phyloP scores from a whole-genome alignment of 1,140 invertebrate genomes.

The Anthonomus grandis region DNA sequence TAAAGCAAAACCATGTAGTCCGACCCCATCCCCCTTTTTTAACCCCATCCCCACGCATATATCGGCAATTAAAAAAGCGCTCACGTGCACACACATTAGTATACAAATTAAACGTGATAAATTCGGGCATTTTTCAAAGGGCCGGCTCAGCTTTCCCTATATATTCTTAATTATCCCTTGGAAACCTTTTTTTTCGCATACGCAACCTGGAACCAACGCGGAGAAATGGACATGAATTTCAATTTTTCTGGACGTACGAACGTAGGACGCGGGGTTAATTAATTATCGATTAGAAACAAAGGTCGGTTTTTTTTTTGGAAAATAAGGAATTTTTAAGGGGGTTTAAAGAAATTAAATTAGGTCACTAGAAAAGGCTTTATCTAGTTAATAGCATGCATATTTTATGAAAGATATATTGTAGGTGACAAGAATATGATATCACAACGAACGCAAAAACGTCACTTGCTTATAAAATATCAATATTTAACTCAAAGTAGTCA shows the following conservation, averaged over 20 bases:
- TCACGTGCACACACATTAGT: conserved; percentile 29
- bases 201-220: conserved; percentile 8
- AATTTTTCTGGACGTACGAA: conserved; percentile 16
- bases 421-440: too few relatives aligned
- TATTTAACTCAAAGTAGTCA: too few relatives aligned
- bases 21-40: conserved; percentile 10
- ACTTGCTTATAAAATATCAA: too few relatives aligned
- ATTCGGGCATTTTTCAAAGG: conserved; percentile 27
- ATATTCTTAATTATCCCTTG: conserved; percentile 30
- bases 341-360: too few relatives aligned
- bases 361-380: too few relatives aligned
- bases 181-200: conserved; percentile 17
- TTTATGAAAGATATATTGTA: too few relatives aligned
- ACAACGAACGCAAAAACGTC: too few relatives aligned
- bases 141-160: conserved; percentile 20
- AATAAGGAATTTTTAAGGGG: too few relatives aligned
- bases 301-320: too few relatives aligned
- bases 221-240: conserved; percentile 22
- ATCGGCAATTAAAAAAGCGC: conserved; percentile 29
- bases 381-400: too few relatives aligned
- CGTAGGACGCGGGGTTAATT: too few relatives aligned
- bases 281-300: too few relatives aligned
- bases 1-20: conserved; percentile 26
- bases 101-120: conserved; percentile 30
- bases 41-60: conserved; percentile 9